A percentile compares a stretch with the other conserved stretches of the same genome.
phyloP scores from a whole-genome alignment of 2,113 vertebrate genomes.

The Asarcornis scutulata region DNA sequence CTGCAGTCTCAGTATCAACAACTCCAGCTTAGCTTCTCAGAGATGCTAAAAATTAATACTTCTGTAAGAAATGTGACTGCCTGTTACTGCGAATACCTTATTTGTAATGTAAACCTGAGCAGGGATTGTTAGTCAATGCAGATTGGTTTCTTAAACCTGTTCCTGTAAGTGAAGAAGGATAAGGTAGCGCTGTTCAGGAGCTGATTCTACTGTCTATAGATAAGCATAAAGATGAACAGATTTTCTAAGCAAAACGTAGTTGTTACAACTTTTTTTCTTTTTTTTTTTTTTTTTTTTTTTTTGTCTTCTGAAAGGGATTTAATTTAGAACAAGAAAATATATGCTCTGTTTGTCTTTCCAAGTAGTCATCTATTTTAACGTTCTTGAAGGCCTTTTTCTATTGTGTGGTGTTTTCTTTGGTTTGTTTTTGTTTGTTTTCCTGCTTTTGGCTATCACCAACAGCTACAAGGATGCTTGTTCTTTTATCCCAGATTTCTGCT shows the following conservation, averaged over 20 bases:
- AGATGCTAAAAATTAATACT: not conserved
- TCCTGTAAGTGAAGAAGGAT: not conserved
- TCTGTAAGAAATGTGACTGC: not conserved
- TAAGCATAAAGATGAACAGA: not conserved
- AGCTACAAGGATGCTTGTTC: not conserved
- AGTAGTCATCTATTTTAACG: not conserved
- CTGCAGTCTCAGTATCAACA: not conserved
- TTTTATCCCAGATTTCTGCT: not conserved
- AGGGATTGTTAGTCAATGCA: not conserved
- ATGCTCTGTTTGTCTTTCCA: not conserved
- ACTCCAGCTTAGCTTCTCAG: not conserved
- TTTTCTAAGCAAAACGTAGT: not conserved
- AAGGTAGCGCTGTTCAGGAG: not conserved
- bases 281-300: not conserved
- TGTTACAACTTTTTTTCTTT: not conserved
- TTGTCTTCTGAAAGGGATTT: not conserved
- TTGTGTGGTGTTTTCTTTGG: not conserved
- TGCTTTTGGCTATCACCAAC: not conserved
- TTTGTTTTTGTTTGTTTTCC: rapidly evolving
- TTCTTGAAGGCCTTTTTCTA: not conserved
- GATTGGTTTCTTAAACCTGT: not conserved
- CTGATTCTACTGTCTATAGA: not conserved
- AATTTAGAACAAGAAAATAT: not conserved
- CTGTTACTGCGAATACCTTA: not conserved
- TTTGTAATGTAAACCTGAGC: not conserved